Percentiles rank a stretch among this genome's conserved stretches.
Conservation (phyloP, 1,140 invertebrate genomes). For the Pomacea maculata region DNA sequence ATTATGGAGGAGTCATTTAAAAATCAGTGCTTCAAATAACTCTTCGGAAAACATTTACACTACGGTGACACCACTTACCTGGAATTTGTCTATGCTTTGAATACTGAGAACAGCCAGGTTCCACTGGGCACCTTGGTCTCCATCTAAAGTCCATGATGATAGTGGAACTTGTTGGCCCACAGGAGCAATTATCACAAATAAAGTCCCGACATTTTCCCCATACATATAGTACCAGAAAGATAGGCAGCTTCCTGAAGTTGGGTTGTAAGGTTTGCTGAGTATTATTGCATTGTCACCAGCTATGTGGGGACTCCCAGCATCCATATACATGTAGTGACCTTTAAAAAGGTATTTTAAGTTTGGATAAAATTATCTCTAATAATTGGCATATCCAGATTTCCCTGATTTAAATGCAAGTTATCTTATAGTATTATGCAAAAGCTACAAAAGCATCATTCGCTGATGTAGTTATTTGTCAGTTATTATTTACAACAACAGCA, state of each 20-base stretch:
- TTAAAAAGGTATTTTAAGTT: neutral
- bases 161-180: neutral
- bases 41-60: no score
- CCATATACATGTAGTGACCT: slow-evolving; percentile 56
- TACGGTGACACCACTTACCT: slow-evolving; percentile 29
- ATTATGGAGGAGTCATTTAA: no score
- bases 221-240: slow-evolving; percentile 81
- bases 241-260: slow-evolving; percentile 41
- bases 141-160: slow-evolving; percentile 36
- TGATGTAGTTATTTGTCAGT: no score
- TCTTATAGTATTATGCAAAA: no score
- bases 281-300: slow-evolving; percentile 54
- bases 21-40: no score
- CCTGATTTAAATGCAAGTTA: no score
- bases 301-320: slow-evolving; percentile 43
- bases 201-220: slow-evolving; percentile 64
- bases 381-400: no score
- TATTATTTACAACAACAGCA: no score
- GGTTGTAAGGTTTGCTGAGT: slow-evolving; percentile 29
- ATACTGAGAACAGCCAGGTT: slow-evolving; percentile 35
- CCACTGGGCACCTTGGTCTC: slow-evolving; percentile 52
- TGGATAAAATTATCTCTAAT: no score
- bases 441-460: no score
- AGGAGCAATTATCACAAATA: slow-evolving; percentile 28
- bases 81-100: slow-evolving; percentile 36